A percentile compares a stretch with the other conserved stretches of the same genome.
phyloP scores from a whole-genome alignment of 2,888 invertebrate species.

The Conomelus anceps region DNA sequence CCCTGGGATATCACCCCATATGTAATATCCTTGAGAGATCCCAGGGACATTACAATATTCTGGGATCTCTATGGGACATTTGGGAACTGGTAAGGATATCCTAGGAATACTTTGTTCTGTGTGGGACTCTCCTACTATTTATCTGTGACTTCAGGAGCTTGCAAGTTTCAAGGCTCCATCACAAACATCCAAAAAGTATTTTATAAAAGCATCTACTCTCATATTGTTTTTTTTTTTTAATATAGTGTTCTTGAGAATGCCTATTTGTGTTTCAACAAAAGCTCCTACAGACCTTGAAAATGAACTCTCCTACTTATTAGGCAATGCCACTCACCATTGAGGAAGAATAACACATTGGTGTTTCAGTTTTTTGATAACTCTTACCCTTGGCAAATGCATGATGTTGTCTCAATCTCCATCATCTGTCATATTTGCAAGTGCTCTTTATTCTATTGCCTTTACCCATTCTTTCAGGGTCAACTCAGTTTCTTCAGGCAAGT shows the following conservation, averaged over 20 bases:
- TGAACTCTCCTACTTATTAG: not conserved
- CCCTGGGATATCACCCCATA: too few species aligned
- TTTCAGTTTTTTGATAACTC: not conserved
- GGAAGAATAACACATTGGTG: not conserved
- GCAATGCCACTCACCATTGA: not conserved
- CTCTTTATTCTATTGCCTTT: not conserved
- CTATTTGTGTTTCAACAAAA: not conserved
- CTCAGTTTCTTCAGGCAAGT: not conserved
- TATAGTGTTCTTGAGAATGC: not conserved
- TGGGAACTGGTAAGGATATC: too few species aligned
- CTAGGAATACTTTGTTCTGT: too few species aligned
- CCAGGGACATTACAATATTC: too few species aligned
- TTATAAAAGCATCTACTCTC: not conserved
- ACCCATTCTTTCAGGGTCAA: not conserved
- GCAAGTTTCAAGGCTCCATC: not conserved
- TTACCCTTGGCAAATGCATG: not conserved
- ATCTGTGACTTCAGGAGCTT: too few species aligned
- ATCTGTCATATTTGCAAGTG: not conserved
- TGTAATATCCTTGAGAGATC: too few species aligned
- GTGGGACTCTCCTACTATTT: too few species aligned
- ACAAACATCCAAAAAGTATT: not conserved
- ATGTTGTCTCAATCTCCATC: not conserved
- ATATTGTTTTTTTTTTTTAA: not conserved
- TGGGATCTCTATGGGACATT: too few species aligned
- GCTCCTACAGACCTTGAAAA: not conserved